Percentiles rank a stretch among this genome's conserved stretches.
Conservation (phyloP, 1,140 invertebrate genomes). For the Ceratosolen solmsi region DNA sequence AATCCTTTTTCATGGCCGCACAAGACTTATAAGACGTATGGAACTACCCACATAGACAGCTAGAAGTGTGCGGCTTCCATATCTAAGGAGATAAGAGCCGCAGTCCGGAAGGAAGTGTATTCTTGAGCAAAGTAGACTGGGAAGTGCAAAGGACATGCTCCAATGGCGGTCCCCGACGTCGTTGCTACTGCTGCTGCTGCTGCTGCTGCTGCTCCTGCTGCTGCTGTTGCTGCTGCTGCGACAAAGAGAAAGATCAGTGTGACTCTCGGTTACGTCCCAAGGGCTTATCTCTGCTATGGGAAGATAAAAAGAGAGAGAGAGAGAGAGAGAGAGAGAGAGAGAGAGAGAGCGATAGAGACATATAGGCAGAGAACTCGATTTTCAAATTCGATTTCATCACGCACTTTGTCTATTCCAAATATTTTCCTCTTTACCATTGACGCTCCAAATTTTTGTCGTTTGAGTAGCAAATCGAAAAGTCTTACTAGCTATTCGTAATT, state of each 20-base stretch:
- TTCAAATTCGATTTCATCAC: slow-evolving; percentile 43
- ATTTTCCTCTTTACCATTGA: not conserved
- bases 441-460: not conserved
- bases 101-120: not conserved
- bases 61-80: slow-evolving; percentile 44
- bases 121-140: not conserved
- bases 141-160: not conserved
- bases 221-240: no score
- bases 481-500: no score
- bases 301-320: not conserved
- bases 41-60: slow-evolving; percentile 56
- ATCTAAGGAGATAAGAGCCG: slow-evolving; percentile 47
- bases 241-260: slow-evolving; percentile 65
- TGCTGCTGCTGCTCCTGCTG: no score
- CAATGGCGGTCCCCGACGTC: slow-evolving; percentile 42
- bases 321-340: not conserved
- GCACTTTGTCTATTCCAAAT: slow-evolving; percentile 41
- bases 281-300: not conserved
- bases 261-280: slow-evolving; percentile 58
- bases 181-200: no score
- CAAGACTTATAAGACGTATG: not conserved
- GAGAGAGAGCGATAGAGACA: no score
- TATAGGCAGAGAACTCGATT: not conserved
- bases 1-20: slow-evolving; percentile 55
- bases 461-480: not conserved